Evolutionary conservation across 1,140 invertebrate genomes (phyloP).

Genomic region (Trinorchestia longiramus): DNA sequence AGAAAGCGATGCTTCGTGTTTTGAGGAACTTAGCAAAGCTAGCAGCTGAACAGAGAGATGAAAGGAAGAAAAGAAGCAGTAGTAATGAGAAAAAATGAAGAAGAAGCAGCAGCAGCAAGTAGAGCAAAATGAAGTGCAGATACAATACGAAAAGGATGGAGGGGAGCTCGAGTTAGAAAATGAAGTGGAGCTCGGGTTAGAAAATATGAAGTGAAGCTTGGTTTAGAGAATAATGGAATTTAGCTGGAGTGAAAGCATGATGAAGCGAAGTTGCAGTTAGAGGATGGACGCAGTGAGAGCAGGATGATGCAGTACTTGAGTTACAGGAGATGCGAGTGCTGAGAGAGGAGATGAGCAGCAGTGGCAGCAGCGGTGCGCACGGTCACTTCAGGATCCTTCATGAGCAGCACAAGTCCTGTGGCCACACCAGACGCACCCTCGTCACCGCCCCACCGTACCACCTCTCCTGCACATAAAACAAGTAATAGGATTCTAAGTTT

Average conservation of each 20-base stretch:
- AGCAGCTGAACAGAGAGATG: no score
- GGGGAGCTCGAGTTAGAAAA: no score
- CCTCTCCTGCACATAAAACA: slow-evolving; percentile 9
- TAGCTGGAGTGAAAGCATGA: not conserved
- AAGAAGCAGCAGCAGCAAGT: no score
- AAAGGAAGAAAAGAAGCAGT: no score
- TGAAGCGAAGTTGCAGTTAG: not conserved
- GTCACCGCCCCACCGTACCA: slow-evolving; percentile 32
- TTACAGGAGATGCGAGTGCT: slow-evolving; percentile 40
- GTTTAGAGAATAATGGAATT: not conserved
- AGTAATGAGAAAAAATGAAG: no score
- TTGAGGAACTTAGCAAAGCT: not conserved
- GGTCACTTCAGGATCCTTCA: slow-evolving; percentile 21
- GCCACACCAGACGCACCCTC: slow-evolving; percentile 25
- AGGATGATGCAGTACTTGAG: not conserved
- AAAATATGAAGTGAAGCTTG: no score
- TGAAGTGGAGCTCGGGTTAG: no score
- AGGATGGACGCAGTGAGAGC: not conserved
- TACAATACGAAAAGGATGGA: not conserved
- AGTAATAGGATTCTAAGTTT: no score
- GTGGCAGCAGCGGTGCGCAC: slow-evolving; percentile 44
- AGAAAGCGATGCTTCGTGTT: not conserved
- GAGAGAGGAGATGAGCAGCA: slow-evolving; percentile 35
- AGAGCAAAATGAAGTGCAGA: not conserved
- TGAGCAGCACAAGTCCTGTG: slow-evolving; percentile 34